Percentiles rank a stretch among this genome's conserved stretches.
Conservation (phyloP, 2,797 vertebrate genomes). For the Labeo calbasu region DNA sequence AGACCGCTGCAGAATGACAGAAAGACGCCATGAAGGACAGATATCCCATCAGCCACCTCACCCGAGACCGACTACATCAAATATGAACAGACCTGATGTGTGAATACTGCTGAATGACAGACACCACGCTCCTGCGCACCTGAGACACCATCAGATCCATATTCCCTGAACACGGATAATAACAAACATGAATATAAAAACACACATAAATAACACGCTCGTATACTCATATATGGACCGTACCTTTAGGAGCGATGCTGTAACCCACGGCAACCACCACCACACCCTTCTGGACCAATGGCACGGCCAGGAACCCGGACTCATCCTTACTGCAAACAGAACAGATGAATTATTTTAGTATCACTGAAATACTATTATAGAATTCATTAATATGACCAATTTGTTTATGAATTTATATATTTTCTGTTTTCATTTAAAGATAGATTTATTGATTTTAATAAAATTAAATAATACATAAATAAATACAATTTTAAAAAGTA, state of each 20-base stretch:
- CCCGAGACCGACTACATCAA: background rate
- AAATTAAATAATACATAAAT: no score
- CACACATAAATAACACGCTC: no score
- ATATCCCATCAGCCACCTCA: background rate
- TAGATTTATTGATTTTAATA: no score
- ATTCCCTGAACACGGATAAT: conserved; percentile 74
- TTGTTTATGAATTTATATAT: background rate
- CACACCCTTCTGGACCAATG: conserved; percentile 79
- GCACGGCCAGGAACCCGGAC: conserved; percentile 87
- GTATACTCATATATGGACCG: background rate
- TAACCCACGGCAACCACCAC: conserved; percentile 86
- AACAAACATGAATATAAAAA: no score
- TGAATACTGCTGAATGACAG: conserved; percentile 79
- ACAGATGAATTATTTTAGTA: rapidly evolving
- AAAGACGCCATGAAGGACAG: rapidly evolving
- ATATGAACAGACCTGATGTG: conserved; percentile 72
- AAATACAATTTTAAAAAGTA: no score
- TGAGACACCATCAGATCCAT: conserved; percentile 92
- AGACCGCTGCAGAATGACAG: conserved; percentile 78
- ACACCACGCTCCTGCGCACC: conserved; percentile 82
- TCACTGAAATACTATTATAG: background rate
- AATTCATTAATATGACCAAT: background rate
- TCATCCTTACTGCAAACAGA: conserved; percentile 83
- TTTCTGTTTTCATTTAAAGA: background rate
- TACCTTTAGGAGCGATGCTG: conserved; percentile 89